phyloP scores from a whole-genome alignment of 2,888 invertebrate species.

The Nudaria mundana region DNA sequence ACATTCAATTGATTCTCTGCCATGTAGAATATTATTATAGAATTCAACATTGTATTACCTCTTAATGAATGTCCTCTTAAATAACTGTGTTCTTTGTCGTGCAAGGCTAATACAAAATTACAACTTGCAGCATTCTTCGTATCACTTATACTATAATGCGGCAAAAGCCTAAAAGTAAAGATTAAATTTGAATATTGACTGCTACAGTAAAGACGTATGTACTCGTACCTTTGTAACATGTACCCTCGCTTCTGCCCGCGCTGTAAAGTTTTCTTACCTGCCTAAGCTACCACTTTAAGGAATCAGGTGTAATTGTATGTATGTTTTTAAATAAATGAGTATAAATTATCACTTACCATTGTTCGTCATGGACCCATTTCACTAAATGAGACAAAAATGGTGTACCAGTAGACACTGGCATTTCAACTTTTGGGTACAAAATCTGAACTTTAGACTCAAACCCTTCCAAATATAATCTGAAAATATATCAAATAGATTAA shows the following conservation, averaged over 20 bases:
- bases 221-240: too few species aligned
- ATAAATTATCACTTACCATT: constrained; percentile 69
- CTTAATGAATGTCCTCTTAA: constrained; percentile 88
- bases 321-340: too few species aligned
- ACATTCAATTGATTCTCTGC: too few species aligned
- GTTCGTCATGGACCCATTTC: constrained; percentile 89
- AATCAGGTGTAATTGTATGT: too few species aligned
- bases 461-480: constrained; percentile 87
- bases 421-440: constrained; percentile 86
- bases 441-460: constrained; percentile 84
- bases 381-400: constrained; percentile 90
- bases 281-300: too few species aligned
- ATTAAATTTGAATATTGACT: too few species aligned
- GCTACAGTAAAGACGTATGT: too few species aligned
- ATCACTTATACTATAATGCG: background rate
- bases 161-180: constrained; percentile 22
- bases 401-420: constrained; percentile 91
- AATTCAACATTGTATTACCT: constrained; percentile 67
- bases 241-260: too few species aligned
- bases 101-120: constrained; percentile 12
- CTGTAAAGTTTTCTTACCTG: too few species aligned
- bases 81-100: constrained; percentile 83
- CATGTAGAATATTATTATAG: background rate
- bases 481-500: constrained; percentile 56
- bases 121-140: constrained; percentile 10